Percentiles rank a stretch among this genome's conserved stretches.
Conservation (phyloP, 2,797 vertebrate genomes). For the Chrysocyon brachyurus region DNA sequence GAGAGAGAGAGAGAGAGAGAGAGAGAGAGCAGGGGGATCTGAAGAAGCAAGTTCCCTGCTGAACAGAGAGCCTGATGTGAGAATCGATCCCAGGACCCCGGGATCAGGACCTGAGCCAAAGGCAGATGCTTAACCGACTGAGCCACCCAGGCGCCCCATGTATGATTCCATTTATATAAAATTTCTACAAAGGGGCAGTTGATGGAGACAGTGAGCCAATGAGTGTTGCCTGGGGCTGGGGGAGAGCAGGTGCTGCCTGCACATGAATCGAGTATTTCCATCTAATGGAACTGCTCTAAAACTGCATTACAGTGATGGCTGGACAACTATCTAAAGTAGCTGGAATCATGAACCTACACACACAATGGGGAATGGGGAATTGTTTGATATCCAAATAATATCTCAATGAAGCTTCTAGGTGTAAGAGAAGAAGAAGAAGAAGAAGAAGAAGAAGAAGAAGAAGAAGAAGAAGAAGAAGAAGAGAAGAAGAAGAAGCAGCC, state of each 20-base stretch:
- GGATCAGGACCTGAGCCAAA: no score
- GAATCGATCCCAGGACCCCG: no score
- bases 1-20: no score
- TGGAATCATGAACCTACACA: neutral
- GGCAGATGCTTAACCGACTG: no score
- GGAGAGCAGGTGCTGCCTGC: neutral
- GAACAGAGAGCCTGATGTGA: no score
- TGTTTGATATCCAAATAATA: neutral
- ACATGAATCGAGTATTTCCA: fast-evolving
- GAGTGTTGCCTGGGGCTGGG: neutral
- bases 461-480: neutral
- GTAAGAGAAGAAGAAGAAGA: no score
- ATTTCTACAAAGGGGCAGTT: neutral
- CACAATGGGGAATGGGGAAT: neutral
- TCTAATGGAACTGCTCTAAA: neutral
- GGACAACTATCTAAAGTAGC: neutral
- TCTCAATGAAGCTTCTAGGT: neutral
- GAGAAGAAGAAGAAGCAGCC: neutral
- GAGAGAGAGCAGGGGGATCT: no score
- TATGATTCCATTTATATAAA: neutral
- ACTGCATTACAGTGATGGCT: neutral
- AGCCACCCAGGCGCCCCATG: no score
- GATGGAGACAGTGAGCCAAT: neutral
- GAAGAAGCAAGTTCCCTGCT: no score
- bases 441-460: no score